A percentile compares a stretch with the other conserved stretches of the same genome.
These are phyloP conservation scores for Nemurella pictetii DNA, from an alignment of 2,888 invertebrate species.

Conservation along the genomic window DNA sequence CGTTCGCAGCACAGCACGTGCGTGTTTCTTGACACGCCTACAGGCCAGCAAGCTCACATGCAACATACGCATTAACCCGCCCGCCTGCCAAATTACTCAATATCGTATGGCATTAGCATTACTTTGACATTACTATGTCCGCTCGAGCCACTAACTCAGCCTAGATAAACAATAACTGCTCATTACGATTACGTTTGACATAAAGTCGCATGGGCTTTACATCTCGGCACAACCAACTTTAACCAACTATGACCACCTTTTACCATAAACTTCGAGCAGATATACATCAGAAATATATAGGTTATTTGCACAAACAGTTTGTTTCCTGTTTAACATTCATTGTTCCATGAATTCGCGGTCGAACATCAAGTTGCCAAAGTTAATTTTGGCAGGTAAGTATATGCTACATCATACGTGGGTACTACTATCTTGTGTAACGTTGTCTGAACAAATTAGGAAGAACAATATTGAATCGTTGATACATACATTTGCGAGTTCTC, in stretches of 20 bases:
- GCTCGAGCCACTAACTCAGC: background rate
- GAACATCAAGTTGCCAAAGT: background rate
- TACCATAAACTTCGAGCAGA: background rate
- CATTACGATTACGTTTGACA: background rate
- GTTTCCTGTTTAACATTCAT: background rate
- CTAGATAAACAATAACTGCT: background rate
- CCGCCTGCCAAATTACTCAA: background rate
- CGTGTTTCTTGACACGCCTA: background rate
- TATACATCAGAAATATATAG: background rate
- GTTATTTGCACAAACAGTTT: background rate
- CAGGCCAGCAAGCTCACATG: background rate
- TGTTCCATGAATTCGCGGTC: background rate
- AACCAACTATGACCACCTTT: no score
- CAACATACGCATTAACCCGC: background rate
- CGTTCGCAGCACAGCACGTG: background rate
- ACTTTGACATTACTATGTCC: background rate
- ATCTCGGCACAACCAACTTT: background rate
- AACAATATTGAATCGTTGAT: no score
- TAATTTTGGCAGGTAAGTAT: no score
- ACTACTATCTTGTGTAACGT: no score
- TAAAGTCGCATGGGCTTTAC: background rate
- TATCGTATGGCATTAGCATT: background rate
- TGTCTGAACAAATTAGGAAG: no score
- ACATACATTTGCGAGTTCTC: background rate
- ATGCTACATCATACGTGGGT: no score